These are phyloP conservation scores for Chalcis sispes DNA, from an alignment of 2,888 invertebrate species.

Conservation along the genomic window DNA sequence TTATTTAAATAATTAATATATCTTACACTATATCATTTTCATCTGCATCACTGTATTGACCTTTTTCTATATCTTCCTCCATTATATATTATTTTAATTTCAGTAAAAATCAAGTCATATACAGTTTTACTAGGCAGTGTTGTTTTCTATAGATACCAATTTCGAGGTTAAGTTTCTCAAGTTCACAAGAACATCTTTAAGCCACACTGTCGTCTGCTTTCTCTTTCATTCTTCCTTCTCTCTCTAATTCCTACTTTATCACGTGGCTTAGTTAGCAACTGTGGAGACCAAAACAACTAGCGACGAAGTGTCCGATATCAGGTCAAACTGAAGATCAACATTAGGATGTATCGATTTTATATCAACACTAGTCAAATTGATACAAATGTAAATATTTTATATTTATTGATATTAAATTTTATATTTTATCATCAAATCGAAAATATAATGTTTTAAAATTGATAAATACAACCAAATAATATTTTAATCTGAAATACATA, in stretches of 20 bases:
- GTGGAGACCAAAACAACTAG: slow-evolving; percentile 9
- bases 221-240: neutral
- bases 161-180: slow-evolving; percentile 38
- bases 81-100: slow-evolving; percentile 46
- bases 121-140: neutral
- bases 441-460: no score
- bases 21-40: slow-evolving; percentile 65
- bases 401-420: no score
- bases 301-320: slow-evolving; percentile 1
- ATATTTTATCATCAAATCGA: no score
- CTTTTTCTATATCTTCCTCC: slow-evolving; percentile 70
- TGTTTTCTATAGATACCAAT: neutral
- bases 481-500: no score
- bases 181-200: no score
- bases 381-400: no score
- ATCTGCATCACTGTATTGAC: slow-evolving; percentile 77
- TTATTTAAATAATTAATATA: slow-evolving; percentile 38
- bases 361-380: no score
- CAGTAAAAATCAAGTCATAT: neutral
- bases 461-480: no score
- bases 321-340: neutral
- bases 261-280: neutral
- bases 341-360: neutral
- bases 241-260: neutral
- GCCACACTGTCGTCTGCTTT: neutral